These are phyloP conservation scores for Buathra laborator DNA, from an alignment of 2,888 invertebrate genomes.

Conservation along the genomic window DNA sequence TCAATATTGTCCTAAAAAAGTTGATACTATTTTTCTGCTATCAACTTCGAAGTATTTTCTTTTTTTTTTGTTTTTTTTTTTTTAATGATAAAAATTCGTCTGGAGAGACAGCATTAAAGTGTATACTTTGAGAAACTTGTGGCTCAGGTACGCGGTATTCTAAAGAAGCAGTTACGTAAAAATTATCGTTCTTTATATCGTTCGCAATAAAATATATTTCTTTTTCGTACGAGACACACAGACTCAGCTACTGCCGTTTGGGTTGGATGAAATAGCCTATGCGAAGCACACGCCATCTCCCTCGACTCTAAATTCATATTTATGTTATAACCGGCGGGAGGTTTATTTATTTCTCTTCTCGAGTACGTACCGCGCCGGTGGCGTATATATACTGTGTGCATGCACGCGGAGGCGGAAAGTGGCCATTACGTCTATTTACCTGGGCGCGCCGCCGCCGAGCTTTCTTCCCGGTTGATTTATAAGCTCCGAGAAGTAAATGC, in stretches of 20 bases:
- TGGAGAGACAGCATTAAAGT: neutral
- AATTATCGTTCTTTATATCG: slow-evolving; percentile 35
- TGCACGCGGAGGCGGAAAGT: slow-evolving; percentile 56
- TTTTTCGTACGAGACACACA: slow-evolving; percentile 3
- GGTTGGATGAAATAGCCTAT: slow-evolving; percentile 16
- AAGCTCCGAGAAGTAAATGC: slow-evolving; percentile 42
- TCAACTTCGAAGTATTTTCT: too few species aligned
- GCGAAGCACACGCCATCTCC: slow-evolving; percentile 42
- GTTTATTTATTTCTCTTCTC: slow-evolving; percentile 52
- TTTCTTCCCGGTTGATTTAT: slow-evolving; percentile 56
- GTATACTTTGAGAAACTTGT: neutral
- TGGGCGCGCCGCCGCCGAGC: slow-evolving; percentile 42
- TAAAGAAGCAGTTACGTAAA: slow-evolving; percentile 5
- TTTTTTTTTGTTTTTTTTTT: neutral
- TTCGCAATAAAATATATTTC: slow-evolving; percentile 48
- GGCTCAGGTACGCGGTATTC: neutral
- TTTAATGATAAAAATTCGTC: slow-evolving; percentile 1
- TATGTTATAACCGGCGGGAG: slow-evolving; percentile 41
- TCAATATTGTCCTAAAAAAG: neutral
- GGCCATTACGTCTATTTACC: slow-evolving; percentile 63
- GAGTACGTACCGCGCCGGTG: slow-evolving; percentile 29
- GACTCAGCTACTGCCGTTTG: slow-evolving; percentile 18
- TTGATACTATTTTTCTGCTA: neutral
- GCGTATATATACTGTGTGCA: neutral
- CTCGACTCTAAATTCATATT: slow-evolving; percentile 51